Evolutionary conservation across 2,113 vertebrate species (phyloP).

Genomic region (Loxodonta africana): DNA sequence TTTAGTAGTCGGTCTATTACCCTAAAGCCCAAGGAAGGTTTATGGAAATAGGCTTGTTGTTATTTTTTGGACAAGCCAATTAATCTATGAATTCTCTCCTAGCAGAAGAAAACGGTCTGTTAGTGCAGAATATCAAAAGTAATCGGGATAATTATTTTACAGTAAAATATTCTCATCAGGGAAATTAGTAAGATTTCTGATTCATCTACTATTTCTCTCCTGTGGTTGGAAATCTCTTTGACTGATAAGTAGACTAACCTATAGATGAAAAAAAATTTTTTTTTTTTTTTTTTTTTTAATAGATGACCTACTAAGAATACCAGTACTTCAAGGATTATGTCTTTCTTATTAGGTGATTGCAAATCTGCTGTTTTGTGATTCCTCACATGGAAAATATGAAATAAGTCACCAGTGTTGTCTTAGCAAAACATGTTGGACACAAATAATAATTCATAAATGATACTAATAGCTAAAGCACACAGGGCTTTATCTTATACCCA

Average conservation of each 20-base stretch:
- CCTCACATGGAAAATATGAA: constrained; percentile 26
- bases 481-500: background rate
- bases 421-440: background rate
- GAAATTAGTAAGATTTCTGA: constrained; percentile 47
- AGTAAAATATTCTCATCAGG: constrained; percentile 11
- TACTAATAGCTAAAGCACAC: background rate
- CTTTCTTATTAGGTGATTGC: background rate
- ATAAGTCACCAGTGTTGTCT: background rate
- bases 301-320: constrained; percentile 13
- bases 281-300: background rate
- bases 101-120: constrained; percentile 47
- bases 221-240: background rate
- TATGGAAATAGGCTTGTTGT: background rate
- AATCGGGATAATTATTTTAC: constrained; percentile 50
- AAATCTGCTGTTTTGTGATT: constrained; percentile 21
- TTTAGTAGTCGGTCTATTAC: background rate
- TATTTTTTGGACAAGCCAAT: background rate
- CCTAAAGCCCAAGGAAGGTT: background rate
- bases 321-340: background rate
- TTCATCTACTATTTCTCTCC: constrained; percentile 35
- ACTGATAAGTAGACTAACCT: background rate
- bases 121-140: constrained; percentile 59
- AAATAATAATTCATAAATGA: background rate
- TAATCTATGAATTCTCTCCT: constrained; percentile 60
- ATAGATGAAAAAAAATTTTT: background rate